These are phyloP conservation scores for Cynopterus sphinx DNA, from an alignment of 2,797 vertebrate genomes.

Conservation along the genomic window DNA sequence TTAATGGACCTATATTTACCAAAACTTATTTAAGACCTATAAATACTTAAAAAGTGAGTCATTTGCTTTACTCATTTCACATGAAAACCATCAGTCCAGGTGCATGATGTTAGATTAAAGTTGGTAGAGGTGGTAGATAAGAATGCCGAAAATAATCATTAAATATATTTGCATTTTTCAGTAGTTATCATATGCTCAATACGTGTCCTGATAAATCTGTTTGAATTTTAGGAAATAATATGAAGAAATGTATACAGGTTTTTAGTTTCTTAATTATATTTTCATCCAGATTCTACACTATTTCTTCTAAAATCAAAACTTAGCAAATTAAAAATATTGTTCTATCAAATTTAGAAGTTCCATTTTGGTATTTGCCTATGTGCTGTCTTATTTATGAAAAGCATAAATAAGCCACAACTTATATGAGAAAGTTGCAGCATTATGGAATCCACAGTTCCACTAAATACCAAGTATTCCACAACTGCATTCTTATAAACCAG, in stretches of 20 bases:
- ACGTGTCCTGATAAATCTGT: neutral
- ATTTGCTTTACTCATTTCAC: neutral
- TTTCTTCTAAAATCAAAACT: constrained; percentile 35
- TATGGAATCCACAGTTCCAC: neutral
- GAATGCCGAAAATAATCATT: neutral
- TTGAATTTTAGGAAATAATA: neutral
- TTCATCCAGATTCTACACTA: neutral
- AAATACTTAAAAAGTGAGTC: neutral
- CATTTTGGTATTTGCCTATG: neutral
- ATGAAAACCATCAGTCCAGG: neutral
- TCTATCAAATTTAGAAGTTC: neutral
- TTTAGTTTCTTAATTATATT: neutral
- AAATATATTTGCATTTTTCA: neutral
- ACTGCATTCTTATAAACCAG: neutral
- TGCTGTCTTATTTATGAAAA: neutral
- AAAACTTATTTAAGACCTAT: neutral
- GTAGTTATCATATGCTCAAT: neutral
- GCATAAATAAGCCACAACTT: neutral
- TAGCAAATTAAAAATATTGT: neutral
- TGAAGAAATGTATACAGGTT: neutral
- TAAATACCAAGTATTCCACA: neutral
- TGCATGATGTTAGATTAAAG: neutral
- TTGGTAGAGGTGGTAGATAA: fast-evolving
- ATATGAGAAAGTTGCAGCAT: neutral
- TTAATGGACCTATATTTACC: neutral